phyloP scores from a whole-genome alignment of 2,888 invertebrate species.

The Polydrusus cervinus region DNA sequence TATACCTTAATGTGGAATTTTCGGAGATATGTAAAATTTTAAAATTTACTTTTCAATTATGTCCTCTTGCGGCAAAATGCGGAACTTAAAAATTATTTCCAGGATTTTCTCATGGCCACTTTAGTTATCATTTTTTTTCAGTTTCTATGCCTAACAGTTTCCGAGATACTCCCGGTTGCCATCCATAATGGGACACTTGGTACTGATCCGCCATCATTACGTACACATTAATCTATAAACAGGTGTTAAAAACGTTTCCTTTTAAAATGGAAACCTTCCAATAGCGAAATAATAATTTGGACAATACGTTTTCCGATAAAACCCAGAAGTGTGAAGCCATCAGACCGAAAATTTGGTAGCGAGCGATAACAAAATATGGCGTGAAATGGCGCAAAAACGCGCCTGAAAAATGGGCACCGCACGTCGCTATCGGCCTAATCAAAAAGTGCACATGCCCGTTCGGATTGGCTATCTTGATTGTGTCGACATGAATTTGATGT shows the following conservation, averaged over 20 bases:
- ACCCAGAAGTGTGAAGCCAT: conserved; percentile 26
- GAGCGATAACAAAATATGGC: conserved; percentile 53
- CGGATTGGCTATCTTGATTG: conserved; percentile 41
- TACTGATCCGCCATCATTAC: neutral
- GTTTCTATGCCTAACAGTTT: no score
- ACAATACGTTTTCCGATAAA: conserved; percentile 43
- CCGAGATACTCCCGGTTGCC: no score
- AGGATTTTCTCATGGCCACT: no score
- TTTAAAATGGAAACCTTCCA: neutral
- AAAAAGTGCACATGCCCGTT: conserved; percentile 48
- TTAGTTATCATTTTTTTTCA: no score
- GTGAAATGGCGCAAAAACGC: conserved; percentile 53
- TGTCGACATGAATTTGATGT: conserved; percentile 41
- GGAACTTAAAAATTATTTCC: no score
- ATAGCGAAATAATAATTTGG: conserved; percentile 6
- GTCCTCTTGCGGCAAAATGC: no score
- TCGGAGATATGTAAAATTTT: no score
- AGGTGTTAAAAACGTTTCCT: neutral
- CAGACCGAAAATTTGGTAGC: conserved; percentile 51
- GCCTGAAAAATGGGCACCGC: conserved; percentile 43
- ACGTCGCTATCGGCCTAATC: conserved; percentile 45
- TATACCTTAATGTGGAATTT: no score
- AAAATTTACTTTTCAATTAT: no score
- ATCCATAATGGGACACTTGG: no score
- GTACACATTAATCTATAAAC: neutral